phyloP scores from a whole-genome alignment of 2,797 vertebrate genomes.

The Melanotaenia boesemani region DNA sequence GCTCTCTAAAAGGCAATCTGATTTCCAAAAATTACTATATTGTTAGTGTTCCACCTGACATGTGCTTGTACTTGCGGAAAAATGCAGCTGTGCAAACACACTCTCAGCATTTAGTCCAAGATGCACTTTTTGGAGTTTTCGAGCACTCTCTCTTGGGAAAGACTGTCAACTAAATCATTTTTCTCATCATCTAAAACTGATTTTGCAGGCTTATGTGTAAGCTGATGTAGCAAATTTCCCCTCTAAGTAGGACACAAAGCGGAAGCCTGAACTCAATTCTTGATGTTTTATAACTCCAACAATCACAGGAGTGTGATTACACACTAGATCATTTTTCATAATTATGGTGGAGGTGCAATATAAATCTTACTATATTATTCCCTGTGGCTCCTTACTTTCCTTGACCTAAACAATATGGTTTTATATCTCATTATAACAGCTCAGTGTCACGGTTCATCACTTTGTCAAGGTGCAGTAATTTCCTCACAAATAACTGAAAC shows the following conservation, averaged over 20 bases:
- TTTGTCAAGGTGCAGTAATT: constrained; percentile 55
- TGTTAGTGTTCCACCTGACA: constrained; percentile 67
- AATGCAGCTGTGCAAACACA: constrained; percentile 24
- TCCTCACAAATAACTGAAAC: constrained; percentile 62
- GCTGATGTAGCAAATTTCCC: constrained; percentile 64
- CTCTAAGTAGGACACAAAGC: constrained; percentile 64
- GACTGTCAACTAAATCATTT: constrained; percentile 56
- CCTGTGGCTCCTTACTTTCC: constrained; percentile 45
- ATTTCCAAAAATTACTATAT: constrained; percentile 81
- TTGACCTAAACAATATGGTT: constrained; percentile 57
- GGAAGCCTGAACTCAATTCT: constrained; percentile 38
- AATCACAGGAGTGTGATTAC: constrained; percentile 36
- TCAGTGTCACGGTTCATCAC: constrained; percentile 48
- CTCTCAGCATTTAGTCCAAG: constrained; percentile 43
- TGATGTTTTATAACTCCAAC: constrained; percentile 40
- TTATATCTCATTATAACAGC: constrained; percentile 51
- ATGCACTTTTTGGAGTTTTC: constrained; percentile 51
- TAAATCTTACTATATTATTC: constrained; percentile 60
- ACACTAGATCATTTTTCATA: constrained; percentile 57
- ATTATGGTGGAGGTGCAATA: constrained; percentile 43
- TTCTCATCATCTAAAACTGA: constrained; percentile 58
- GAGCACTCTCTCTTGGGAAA: constrained; percentile 55
- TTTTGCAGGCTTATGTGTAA: constrained; percentile 42
- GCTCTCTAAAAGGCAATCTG: constrained; percentile 75
- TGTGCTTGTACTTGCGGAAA: constrained; percentile 24